Base-by-base conservation (phyloP, 2,888 invertebrate species). In the Rhorus exstirpatorius region DNA sequence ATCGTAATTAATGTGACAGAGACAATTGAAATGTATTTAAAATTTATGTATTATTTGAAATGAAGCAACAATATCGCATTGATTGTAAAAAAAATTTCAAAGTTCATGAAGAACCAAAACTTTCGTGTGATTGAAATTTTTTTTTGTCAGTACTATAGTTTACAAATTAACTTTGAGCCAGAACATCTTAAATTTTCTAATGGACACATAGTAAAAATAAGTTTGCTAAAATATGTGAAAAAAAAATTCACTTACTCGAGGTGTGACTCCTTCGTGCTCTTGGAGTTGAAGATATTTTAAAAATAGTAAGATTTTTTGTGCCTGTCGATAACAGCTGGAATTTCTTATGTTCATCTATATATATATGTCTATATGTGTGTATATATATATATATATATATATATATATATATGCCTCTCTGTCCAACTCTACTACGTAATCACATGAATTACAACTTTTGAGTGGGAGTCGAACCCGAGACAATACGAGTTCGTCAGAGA, bases 391-490 rank as follows among this genome's bases (percentile, higher is more conserved):
- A n/a, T n/a, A n/a, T n/a, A n/a, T n/a, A n/a, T n/a, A n/a, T n/a
- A n/a, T 26, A 10, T 55, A 7, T 3, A 0, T 35, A 3, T 31
- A 8, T 55, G 38, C 17, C 19, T 71, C 58, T 71, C 31, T 58
- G 24, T 26, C 17, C 58, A 24, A 19, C 55, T 38, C 58, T 31
- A 46, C 75, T 17, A 35, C 75, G 58, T 71, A 76, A 80, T 70
- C 46, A 76, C 63, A 70, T 26, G 41, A 60, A 71, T 70, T 63
- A 70, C 55, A 55, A 44, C 24, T 14, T 19, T 21, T 17, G 55
- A 58, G 76, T 60, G 81, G 65, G 75, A 81, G 80, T 49, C 35
- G 53, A 41, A 53, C 12, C 26, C 8, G n/a, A 41, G 12, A 58
- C 35, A 26, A 12, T 2, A 26, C 10, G 26, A 14, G 60, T 68